phyloP scores from a whole-genome alignment of 2,113 vertebrate species.

The Otocyon megalotis region DNA sequence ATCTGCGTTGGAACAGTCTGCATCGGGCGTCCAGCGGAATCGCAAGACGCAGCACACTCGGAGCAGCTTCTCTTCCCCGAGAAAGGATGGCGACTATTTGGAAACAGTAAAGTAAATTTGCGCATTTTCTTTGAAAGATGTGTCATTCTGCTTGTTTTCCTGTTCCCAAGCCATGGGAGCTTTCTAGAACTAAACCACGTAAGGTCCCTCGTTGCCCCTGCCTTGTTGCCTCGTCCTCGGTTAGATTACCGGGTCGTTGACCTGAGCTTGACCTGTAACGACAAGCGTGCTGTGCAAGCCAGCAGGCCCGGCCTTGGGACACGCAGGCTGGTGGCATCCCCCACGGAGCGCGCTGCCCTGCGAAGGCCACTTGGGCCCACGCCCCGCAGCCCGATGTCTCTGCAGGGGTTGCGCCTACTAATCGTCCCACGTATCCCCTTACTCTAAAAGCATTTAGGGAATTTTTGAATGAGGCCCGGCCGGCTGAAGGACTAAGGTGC shows the following conservation, averaged over 20 bases:
- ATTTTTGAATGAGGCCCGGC: neutral
- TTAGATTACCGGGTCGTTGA: rapidly evolving
- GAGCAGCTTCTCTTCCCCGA: neutral
- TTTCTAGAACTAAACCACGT: neutral
- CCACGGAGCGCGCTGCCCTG: neutral
- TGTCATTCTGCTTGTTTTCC: neutral
- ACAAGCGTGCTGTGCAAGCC: rapidly evolving
- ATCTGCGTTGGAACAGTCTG: neutral
- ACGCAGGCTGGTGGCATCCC: no score
- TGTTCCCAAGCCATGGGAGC: neutral
- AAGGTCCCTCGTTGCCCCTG: neutral
- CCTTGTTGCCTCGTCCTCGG: rapidly evolving
- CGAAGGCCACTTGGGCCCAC: rapidly evolving
- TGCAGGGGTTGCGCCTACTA: neutral
- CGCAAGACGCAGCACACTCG: neutral
- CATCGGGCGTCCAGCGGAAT: no score
- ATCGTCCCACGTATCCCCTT: rapidly evolving
- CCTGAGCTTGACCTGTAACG: neutral
- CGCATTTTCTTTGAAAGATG: neutral
- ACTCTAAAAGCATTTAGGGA: neutral
- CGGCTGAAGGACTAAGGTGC: neutral
- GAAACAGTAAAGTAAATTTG: neutral
- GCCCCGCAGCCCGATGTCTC: neutral
- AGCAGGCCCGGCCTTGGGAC: no score
- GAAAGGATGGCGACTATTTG: neutral